Percentiles rank a stretch among this genome's conserved stretches.
phyloP scores from a whole-genome alignment of 2,797 vertebrate genomes.

The Phoeniculus purpureus region DNA sequence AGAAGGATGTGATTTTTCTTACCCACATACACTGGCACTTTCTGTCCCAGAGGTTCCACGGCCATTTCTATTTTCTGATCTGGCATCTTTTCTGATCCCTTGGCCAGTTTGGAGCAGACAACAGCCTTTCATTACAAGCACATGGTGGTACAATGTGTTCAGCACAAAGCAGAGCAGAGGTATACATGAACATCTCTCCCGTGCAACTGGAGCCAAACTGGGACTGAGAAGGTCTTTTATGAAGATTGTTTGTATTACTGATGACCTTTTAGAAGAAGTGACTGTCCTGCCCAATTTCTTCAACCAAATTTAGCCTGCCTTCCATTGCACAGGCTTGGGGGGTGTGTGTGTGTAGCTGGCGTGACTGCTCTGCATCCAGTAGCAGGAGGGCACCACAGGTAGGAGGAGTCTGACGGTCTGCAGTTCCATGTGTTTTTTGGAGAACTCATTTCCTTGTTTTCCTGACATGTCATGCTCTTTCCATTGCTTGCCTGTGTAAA shows the following conservation, averaged over 20 bases:
- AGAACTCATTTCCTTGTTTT: background rate
- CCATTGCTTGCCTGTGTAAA: background rate
- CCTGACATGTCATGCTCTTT: background rate
- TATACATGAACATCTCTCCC: background rate
- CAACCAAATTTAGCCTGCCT: background rate
- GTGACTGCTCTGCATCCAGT: background rate
- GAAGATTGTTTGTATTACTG: constrained; percentile 13
- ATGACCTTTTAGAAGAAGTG: constrained; percentile 31
- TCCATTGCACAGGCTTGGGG: background rate
- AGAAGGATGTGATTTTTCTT: background rate
- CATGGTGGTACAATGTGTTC: background rate
- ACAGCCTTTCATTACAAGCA: background rate
- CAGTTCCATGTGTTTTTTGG: background rate
- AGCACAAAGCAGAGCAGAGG: background rate
- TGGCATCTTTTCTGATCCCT: background rate
- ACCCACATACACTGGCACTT: background rate
- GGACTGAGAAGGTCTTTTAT: constrained; percentile 20
- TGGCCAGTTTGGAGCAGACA: background rate
- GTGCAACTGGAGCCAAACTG: background rate
- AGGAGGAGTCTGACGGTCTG: background rate
- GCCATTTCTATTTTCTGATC: constrained; percentile 21
- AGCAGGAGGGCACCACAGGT: background rate
- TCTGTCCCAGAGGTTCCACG: background rate
- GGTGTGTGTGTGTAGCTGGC: background rate
- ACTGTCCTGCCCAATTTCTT: background rate